Base-by-base conservation (phyloP, 2,113 vertebrate genomes). In the Hiodon tergisus region DNA sequence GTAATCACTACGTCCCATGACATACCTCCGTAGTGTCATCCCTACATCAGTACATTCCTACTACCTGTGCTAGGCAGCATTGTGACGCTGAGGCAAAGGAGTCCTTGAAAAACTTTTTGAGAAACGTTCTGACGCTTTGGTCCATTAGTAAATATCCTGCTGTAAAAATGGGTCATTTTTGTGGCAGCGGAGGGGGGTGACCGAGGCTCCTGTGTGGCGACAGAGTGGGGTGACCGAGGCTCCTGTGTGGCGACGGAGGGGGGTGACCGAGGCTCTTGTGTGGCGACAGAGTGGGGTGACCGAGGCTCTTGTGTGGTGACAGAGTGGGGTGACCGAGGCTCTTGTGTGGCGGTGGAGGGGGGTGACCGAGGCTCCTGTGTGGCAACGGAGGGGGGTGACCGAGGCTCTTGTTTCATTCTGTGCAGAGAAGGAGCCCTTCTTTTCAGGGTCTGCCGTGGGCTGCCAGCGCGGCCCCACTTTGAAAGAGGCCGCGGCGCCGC, bases 391-490 rank as follows among this genome's bases (percentile, higher is more conserved):
- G 31, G 5, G 2, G 5, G 14, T 60, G 31, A 6, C 31, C 6
- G 79, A 14, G 16, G 4, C 8, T 7, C n/a, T 73, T 79, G 63
- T 86, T 7, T 55, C 77, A 75, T 55, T 86, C 74, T 76, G 58
- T 46, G 54, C 78, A 89, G 85, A 81, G 50, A 87, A 88, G 80
- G 85, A 85, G 2, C 78, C 82, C 47, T 89, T 76, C 72, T 93
- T 92, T 80, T 83, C 85, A 16, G 88, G 86, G 77, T 92, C 88
- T 55, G 81, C 79, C 76, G 79, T 86, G 52, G 89, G 89, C n/a
- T 84, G 86, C 58, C 81, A 83, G 78, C 74, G 78, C 14, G 69
- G 77, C 11, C 80, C 52, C 59, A 77, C 87, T 2, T 48, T 85
- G 76, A 86, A 82, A 62, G 84, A 86, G 10, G 77, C 77, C 13